A percentile compares a stretch with the other conserved stretches of the same genome.
Evolutionary conservation across 2,113 vertebrate species (phyloP).

Genomic region (Gallinago paraguaiae): DNA sequence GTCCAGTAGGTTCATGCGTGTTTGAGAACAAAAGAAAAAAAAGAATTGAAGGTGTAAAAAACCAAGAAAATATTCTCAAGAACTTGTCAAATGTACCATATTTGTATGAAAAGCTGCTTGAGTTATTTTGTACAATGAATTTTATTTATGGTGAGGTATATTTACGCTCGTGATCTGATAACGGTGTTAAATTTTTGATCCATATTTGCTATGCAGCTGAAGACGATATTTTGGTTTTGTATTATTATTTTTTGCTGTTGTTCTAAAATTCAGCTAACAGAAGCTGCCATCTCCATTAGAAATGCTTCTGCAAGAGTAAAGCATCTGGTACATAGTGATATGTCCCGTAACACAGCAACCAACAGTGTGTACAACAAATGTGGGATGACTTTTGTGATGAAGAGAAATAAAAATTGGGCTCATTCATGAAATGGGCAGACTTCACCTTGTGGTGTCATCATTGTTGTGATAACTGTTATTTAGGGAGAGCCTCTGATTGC

Average conservation of each 20-base stretch:
- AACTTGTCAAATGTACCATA: constrained; percentile 79
- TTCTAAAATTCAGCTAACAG: constrained; percentile 68
- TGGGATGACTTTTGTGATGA: constrained; percentile 69
- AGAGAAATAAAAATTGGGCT: constrained; percentile 61
- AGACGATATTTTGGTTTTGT: constrained; percentile 78
- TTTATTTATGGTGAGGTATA: constrained; percentile 85
- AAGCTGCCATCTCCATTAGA: constrained; percentile 79
- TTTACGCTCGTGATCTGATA: constrained; percentile 77
- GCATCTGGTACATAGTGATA: constrained; percentile 57
- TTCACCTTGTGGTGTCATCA: neutral
- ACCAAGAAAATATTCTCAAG: constrained; percentile 51
- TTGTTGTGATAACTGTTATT: neutral
- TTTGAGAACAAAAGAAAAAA: constrained; percentile 61
- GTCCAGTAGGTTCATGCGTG: constrained; percentile 51
- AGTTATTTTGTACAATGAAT: constrained; percentile 80
- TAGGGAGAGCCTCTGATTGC: neutral
- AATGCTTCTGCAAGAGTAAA: constrained; percentile 74
- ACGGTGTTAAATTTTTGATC: constrained; percentile 77
- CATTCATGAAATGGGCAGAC: constrained; percentile 51
- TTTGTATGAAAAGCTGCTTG: constrained; percentile 82
- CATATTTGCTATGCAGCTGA: constrained; percentile 79
- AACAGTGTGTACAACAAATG: constrained; percentile 56
- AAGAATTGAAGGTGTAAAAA: constrained; percentile 65
- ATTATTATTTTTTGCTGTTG: constrained; percentile 68
- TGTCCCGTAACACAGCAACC: constrained; percentile 62